A percentile compares a stretch with the other conserved stretches of the same genome.
Evolutionary conservation across 2,797 vertebrate genomes (phyloP).

Genomic region (Pithecia hirsuta): DNA sequence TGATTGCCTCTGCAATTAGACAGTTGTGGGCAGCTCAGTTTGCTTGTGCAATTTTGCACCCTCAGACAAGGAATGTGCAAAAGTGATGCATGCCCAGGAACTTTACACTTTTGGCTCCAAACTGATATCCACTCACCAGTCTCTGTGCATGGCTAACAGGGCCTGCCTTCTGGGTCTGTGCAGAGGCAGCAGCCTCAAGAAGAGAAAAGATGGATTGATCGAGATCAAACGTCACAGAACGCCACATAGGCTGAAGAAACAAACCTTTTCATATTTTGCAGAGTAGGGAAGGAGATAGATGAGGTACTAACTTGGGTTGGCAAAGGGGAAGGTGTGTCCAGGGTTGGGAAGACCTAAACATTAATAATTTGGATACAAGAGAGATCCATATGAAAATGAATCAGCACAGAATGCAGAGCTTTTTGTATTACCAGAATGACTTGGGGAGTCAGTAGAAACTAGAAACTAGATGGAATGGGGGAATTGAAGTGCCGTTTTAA

Average conservation of each 20-base stretch:
- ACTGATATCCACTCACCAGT: background rate
- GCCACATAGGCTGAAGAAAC: background rate
- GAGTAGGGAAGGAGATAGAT: background rate
- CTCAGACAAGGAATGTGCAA: constrained; percentile 62
- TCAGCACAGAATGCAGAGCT: background rate
- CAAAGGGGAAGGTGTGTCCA: background rate
- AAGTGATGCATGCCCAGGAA: constrained; percentile 35
- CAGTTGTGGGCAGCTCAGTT: constrained; percentile 77
- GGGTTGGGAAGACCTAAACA: background rate
- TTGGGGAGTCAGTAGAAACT: background rate
- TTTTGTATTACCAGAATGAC: background rate
- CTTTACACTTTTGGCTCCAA: constrained; percentile 10
- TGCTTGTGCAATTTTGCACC: constrained; percentile 76
- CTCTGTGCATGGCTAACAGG: background rate
- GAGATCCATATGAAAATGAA: background rate
- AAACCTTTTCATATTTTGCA: background rate
- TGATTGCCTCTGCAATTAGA: constrained; percentile 81
- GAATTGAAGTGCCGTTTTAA: constrained; percentile 22
- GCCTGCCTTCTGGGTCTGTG: background rate
- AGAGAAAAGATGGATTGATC: background rate
- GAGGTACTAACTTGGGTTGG: background rate
- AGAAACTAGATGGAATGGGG: background rate
- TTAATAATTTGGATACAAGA: background rate
- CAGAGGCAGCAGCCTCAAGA: background rate
- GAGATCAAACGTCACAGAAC: background rate